phyloP scores from a whole-genome alignment of 2,113 vertebrate genomes.

The Columbina picui region DNA sequence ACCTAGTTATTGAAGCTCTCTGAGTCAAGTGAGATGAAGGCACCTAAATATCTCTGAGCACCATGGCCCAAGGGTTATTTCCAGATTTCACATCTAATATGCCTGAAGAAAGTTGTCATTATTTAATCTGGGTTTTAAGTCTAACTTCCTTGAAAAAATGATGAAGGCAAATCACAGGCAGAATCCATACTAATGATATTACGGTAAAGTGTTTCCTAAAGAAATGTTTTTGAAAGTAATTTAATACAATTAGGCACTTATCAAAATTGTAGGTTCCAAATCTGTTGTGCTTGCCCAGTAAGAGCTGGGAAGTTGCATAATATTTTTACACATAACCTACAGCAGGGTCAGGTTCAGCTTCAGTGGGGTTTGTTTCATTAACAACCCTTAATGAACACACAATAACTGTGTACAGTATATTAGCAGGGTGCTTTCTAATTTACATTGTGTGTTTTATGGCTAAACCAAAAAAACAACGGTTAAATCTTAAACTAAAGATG shows the following conservation, averaged over 20 bases:
- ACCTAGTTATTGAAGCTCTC: fast-evolving
- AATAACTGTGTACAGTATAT: fast-evolving
- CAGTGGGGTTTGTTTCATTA: neutral
- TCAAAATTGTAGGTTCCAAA: neutral
- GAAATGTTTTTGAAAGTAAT: neutral
- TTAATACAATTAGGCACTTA: neutral
- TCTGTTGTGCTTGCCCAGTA: neutral
- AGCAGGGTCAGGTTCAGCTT: neutral
- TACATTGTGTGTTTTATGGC: fast-evolving
- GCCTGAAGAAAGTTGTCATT: neutral
- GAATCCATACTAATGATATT: neutral
- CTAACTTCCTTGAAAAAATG: neutral
- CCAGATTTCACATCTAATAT: neutral
- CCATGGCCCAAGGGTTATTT: fast-evolving
- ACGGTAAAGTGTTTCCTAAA: neutral
- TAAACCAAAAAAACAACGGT: neutral
- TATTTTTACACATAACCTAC: neutral
- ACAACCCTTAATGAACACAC: neutral
- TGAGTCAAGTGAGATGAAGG: neutral
- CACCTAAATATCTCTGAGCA: neutral
- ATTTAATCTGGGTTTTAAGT: neutral
- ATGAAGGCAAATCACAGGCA: neutral
- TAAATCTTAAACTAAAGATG: neutral
- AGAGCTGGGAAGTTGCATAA: neutral
- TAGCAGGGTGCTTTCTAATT: neutral